A percentile compares a stretch with the other conserved stretches of the same genome.
Conservation (phyloP, 2,888 invertebrate genomes). For the Anthrax anthrax region DNA sequence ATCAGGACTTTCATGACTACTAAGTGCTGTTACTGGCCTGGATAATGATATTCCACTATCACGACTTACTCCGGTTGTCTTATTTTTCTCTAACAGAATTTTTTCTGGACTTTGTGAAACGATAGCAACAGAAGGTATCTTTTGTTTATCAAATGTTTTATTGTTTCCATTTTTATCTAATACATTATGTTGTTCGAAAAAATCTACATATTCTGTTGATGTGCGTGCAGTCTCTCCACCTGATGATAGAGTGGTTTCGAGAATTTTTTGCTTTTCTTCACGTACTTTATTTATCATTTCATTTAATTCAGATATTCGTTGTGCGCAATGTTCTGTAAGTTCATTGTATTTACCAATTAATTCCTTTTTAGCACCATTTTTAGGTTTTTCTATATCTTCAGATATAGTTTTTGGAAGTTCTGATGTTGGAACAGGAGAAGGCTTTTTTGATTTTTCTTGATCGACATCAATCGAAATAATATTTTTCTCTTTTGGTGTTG, state of each 20-base stretch:
- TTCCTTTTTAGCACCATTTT: neutral
- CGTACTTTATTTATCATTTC: slow-evolving; percentile 43
- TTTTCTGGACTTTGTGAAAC: slow-evolving; percentile 11
- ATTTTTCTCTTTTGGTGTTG: neutral
- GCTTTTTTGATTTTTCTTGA: neutral
- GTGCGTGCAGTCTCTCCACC: slow-evolving; percentile 25
- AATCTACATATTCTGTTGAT: slow-evolving; percentile 31
- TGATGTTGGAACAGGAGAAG: neutral
- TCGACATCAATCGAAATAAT: neutral
- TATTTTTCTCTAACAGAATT: slow-evolving; percentile 21
- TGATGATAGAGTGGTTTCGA: slow-evolving; percentile 33
- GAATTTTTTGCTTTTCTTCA: slow-evolving; percentile 39
- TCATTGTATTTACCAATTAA: slow-evolving; percentile 34
- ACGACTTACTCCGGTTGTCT: slow-evolving; percentile 24
- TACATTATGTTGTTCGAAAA: slow-evolving; percentile 17
- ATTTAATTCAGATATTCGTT: slow-evolving; percentile 41
- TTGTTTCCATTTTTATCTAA: slow-evolving; percentile 5
- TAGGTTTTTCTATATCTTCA: neutral
- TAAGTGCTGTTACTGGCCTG: slow-evolving; percentile 27
- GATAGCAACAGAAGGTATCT: neutral
- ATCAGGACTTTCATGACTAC: slow-evolving; percentile 16
- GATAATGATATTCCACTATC: slow-evolving; percentile 33
- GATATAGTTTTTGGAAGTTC: neutral
- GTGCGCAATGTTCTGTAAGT: slow-evolving; percentile 39
- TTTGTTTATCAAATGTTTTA: neutral